Percentiles rank a stretch among this genome's conserved stretches.
Conservation (phyloP, 2,797 vertebrate species). For the Tauraco hartlaubi region DNA sequence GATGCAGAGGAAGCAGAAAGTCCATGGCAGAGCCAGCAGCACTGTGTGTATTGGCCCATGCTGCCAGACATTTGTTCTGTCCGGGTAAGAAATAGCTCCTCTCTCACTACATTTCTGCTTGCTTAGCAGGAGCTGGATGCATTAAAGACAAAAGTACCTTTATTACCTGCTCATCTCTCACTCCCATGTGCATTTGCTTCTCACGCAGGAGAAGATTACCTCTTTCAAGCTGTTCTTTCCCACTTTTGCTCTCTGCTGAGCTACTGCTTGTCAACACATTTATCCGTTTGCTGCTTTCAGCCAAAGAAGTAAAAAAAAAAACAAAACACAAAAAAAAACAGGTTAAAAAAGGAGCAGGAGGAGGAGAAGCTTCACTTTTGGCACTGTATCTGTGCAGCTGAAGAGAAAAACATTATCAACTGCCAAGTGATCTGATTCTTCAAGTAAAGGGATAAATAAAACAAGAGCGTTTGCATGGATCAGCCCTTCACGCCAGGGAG, state of each 20-base stretch:
- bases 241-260: conserved; percentile 42
- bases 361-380: not conserved
- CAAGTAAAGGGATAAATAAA: not conserved
- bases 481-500: not conserved
- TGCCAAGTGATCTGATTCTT: not conserved
- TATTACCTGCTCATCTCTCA: conserved; percentile 38
- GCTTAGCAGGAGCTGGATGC: not conserved
- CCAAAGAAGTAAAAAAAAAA: not conserved
- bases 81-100: not conserved
- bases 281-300: conserved; percentile 13
- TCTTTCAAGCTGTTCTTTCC: conserved; percentile 48
- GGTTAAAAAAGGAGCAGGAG: not conserved
- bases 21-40: not conserved
- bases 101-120: not conserved
- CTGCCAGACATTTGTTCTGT: not conserved
- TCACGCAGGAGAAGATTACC: conserved; percentile 1
- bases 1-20: not conserved
- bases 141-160: conserved; percentile 17
- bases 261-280: conserved; percentile 51
- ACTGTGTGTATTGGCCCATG: not conserved
- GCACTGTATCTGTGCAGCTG: not conserved
- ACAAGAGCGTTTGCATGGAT: not conserved
- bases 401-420: not conserved
- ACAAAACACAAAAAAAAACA: not conserved
- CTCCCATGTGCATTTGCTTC: conserved; percentile 16